Base-by-base conservation (phyloP, 2,888 invertebrate genomes). In the Gastrophysa polygoni region DNA sequence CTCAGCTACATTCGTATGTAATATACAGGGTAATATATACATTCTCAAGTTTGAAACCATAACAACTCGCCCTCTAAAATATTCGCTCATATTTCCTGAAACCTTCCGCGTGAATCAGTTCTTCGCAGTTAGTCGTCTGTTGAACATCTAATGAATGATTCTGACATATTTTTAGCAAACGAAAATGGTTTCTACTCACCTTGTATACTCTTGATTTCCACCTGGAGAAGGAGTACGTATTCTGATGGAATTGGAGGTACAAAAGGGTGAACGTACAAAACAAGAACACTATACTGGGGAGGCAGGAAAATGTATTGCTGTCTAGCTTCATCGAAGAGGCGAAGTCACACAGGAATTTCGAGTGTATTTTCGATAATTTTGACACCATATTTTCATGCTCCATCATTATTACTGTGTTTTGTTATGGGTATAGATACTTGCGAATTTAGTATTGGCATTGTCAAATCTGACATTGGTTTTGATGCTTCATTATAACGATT, bases 281-380 rank as follows among this genome's bases (percentile, higher is more conserved):
- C 34, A 77, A 47, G 58, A 77, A 77, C 21, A 74, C 44, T 7
- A 73, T 17, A 24, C 70, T 74, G 16, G 74, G 75, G 8, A 73
- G 21, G n/a, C 68, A 65, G 1, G 75, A 66, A 46, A 68, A 69
- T 11, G 55, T 28, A 47, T 65, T 68, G 32, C 61, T 47, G 20
- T 68, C 66, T 55, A 72, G 47, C 63, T 70, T 71, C 7, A 71
- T 66, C 6, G 71, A 65, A 8, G 63, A 62, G 21, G 46, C 32
- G 10, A 69, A 34, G 24, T 71, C 70, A n/a, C 64, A 34, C 6
- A 73, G 1, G 57, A 75, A 75, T 63, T 69, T 71, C 5, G 57
- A 58, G 54, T 75, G 71, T 11, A 56, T 54, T 49, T 66, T 43
- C 17, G 17, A 24, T 20, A n/a, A 38, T 38, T n/a, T 14, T 1